Conservation (phyloP, 1,140 invertebrate species). For the Zaprionus camerounensis region DNA sequence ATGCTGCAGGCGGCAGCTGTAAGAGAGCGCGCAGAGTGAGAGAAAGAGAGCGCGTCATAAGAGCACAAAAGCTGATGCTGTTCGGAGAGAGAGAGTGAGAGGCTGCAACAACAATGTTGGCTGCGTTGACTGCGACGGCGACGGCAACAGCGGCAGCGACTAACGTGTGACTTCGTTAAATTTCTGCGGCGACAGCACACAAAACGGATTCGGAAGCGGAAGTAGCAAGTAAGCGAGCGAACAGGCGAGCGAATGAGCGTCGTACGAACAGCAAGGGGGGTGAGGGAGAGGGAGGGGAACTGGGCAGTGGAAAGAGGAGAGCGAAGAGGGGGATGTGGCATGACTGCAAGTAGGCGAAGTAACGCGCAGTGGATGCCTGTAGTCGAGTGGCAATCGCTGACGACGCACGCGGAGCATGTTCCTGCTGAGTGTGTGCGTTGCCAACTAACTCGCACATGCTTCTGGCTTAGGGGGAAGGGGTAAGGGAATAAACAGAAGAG, state of each 20-base stretch:
- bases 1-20: conserved; percentile 13
- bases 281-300: not conserved
- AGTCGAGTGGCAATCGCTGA: conserved; percentile 55
- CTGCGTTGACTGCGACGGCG: conserved; percentile 45
- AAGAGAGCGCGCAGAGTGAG: conserved; percentile 44
- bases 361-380: conserved; percentile 70
- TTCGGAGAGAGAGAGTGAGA: conserved; percentile 10
- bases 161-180: conserved; percentile 82
- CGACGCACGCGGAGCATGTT: conserved; percentile 45
- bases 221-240: conserved; percentile 80
- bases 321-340: conserved; percentile 12
- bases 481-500: not conserved
- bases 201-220: conserved; percentile 82
- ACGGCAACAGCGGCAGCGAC: conserved; percentile 42
- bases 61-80: conserved; percentile 24
- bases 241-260: conserved; percentile 31
- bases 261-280: not conserved
- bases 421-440: conserved; percentile 36
- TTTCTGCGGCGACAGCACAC: conserved; percentile 82
- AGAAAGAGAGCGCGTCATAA: conserved; percentile 14
- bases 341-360: conserved; percentile 61
- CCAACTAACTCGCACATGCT: conserved; percentile 19
- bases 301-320: conserved; percentile 20
- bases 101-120: conserved; percentile 20
- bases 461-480: not conserved